Evolutionary conservation across 2,113 vertebrate species (phyloP).

Genomic region (Gavialis gangeticus): DNA sequence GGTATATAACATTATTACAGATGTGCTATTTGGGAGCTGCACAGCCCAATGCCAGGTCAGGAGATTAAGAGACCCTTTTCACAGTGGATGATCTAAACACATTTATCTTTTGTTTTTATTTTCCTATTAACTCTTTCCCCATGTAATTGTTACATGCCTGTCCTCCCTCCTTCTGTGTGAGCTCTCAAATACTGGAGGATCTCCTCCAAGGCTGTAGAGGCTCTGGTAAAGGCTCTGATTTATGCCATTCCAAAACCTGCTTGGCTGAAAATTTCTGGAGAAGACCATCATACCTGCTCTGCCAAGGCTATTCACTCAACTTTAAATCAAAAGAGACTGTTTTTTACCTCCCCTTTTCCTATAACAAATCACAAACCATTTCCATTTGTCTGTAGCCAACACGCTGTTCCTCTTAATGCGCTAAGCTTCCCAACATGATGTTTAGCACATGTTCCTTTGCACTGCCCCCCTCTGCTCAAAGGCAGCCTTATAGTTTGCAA

Average conservation of each 20-base stretch:
- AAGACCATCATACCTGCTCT: slow-evolving; percentile 51
- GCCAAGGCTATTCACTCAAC: slow-evolving; percentile 38
- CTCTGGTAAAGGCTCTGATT: slow-evolving; percentile 35
- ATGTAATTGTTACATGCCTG: neutral
- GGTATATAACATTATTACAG: rapidly evolving
- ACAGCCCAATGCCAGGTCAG: neutral
- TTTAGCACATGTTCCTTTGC: slow-evolving; percentile 66
- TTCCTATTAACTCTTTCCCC: neutral
- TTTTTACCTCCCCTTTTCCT: slow-evolving; percentile 44
- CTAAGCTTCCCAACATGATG: slow-evolving; percentile 60
- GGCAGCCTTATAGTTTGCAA: slow-evolving; percentile 71
- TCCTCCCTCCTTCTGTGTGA: neutral
- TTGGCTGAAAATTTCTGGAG: slow-evolving; percentile 4
- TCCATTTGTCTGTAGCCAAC: slow-evolving; percentile 52
- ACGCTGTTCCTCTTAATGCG: slow-evolving; percentile 54
- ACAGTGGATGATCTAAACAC: neutral
- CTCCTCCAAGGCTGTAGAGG: neutral
- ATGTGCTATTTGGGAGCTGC: neutral
- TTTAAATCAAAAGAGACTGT: slow-evolving; percentile 59
- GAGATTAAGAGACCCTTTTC: neutral
- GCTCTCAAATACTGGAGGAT: neutral
- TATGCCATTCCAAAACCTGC: slow-evolving; percentile 27
- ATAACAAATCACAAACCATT: slow-evolving; percentile 27
- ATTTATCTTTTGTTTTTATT: neutral
- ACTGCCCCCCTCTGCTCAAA: slow-evolving; percentile 63